Evolutionary conservation across 2,888 invertebrate species (phyloP), one percentile per base, ranked within the genome.

Genomic region (Trisateles emortualis): DNA sequence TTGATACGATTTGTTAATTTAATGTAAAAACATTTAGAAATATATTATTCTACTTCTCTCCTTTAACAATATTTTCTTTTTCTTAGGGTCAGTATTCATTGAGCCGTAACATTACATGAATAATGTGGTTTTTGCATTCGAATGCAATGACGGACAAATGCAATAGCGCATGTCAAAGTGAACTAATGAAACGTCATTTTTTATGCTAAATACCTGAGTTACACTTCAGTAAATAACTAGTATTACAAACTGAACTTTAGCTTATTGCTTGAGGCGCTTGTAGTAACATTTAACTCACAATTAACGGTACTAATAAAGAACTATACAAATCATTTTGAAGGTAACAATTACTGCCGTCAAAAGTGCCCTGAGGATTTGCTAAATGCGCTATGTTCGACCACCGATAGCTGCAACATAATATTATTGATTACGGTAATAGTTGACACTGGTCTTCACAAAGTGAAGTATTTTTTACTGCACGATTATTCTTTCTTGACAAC

Each of bases 241-340:
- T 52, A 56, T 52, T 57, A 60, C 52, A 54, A 50, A 57, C 36
- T 59, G 35, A 65, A 52, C 50, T 69, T 65, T 46, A 36, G 40
- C n/a, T 54, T 29, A 51, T 44, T 46, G 35, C 65, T 44, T 33
- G 41, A 53, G 51, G 44, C 17, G 32, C 13, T 44, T 40, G 13
- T 42, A 24, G 46, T 47, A 43, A 38, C 42, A 47, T 47, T 42
- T 52, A 42, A 35, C 17, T 16, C 10, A 29, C 32, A 52, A 52
- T 52, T 52, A 52, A 52, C 46, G 16, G 41, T 17, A 41, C 36
- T 52, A 38, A 52, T 52, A 52, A 47, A 46, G 46, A 53, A 47
- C 36, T 43, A 22, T 14, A 36, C 42, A 53, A 47, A 42, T 47
- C 38, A 47, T 53, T 47, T 52, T 41, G 36, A 41, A 33, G 45